These are phyloP conservation scores for Heteronetta atricapilla DNA, from an alignment of 2,113 vertebrate genomes.

Conservation along the genomic window DNA sequence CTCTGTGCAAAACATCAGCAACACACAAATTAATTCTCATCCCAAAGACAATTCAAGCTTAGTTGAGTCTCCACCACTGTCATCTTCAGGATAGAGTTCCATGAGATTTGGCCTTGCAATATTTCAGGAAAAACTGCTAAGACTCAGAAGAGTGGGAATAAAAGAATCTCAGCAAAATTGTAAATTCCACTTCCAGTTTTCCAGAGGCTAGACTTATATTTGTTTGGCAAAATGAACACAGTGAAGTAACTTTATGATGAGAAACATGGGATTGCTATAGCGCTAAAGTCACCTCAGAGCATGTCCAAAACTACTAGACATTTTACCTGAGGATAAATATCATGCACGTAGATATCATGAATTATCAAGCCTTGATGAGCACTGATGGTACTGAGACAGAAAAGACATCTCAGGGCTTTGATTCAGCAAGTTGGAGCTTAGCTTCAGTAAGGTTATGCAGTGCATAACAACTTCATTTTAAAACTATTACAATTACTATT, in stretches of 20 bases:
- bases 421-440: not conserved
- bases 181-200: not conserved
- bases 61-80: not conserved
- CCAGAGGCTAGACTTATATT: not conserved
- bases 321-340: not conserved
- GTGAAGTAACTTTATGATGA: not conserved
- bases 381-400: not conserved
- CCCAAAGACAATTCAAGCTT: not conserved
- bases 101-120: not conserved
- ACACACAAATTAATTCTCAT: not conserved
- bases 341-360: not conserved
- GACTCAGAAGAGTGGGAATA: not conserved
- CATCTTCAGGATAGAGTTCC: not conserved
- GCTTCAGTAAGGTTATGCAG: not conserved
- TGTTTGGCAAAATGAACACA: not conserved
- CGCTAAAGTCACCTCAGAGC: not conserved
- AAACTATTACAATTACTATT: not conserved
- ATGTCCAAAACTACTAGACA: not conserved
- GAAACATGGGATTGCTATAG: not conserved
- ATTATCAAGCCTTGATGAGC: not conserved
- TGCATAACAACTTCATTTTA: not conserved
- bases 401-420: not conserved
- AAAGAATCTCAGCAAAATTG: not conserved
- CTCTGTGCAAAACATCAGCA: not conserved
- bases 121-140: not conserved